Evolutionary conservation across 2,888 invertebrate species (phyloP), one percentile per base, ranked within the genome.

Genomic region (Caprella mutica): DNA sequence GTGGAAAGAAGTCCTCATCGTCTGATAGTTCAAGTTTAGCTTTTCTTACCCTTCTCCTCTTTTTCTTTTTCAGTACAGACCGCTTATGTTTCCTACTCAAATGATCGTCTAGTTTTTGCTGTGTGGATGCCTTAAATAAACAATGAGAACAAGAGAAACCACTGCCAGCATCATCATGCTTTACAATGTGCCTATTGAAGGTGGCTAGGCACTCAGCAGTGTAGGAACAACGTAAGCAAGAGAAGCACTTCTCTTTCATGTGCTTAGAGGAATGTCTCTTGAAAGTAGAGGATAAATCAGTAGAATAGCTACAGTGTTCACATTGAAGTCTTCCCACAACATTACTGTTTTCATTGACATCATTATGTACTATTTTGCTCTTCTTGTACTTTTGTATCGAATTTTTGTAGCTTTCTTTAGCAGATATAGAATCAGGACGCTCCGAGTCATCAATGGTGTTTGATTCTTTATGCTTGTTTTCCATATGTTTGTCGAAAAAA

Each of bases 401-500:
- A 1, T 30, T 6, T 17, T 48, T 48, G 48, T 9, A 48, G 5
- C 29, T 26, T 6, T 30, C 48, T 5, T 48, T 48, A 5, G 29
- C n/a, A 12, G 30, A 21, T 19, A 30, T n/a, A 8, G 29, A 14
- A 21, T 48, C 29, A 1, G 4, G 4, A 21, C 48, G 30, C 19
- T 48, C 19, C 5, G 48, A 30, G 19, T 30, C 29, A 2, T 4
- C 5, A 14, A 30, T 27, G 3, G 26, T 3, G 9, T 27, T 6
- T 9, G 30, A 27, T 2, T 29, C 30, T 30, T 27, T 48, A 24
- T 48, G 48, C n/a, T 48, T 48, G 1, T 27, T n/a, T 4, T 17
- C 48, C 8, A 48, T 30, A 24, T 48, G 48, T 5, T 30, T n/a
- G 30, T 48, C 48, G 30, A 30, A 48, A 26, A 48, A 48, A n/a